Percentiles rank a stretch among this genome's conserved stretches.
These are phyloP conservation scores for Drosophila nannoptera DNA, from an alignment of 1,140 invertebrate genomes.

Conservation along the genomic window DNA sequence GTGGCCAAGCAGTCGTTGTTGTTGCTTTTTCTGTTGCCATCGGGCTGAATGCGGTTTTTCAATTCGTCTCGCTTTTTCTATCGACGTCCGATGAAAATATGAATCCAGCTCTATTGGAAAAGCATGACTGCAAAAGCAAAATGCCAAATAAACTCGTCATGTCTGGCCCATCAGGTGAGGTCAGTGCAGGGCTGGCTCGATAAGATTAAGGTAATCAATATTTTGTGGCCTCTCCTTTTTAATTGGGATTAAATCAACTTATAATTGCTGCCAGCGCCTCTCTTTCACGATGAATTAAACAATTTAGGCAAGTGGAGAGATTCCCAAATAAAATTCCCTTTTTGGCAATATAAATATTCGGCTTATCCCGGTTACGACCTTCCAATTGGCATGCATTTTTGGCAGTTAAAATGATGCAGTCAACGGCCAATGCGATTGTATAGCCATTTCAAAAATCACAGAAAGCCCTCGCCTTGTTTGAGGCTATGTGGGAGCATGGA, in stretches of 20 bases:
- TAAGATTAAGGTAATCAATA: too few species aligned
- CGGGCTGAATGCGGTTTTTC: neutral
- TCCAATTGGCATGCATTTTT: slow-evolving; percentile 12
- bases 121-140: neutral
- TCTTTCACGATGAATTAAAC: too few species aligned
- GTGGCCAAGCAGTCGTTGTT: slow-evolving; percentile 24
- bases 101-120: neutral
- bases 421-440: slow-evolving; percentile 19
- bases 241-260: too few species aligned
- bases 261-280: too few species aligned
- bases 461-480: slow-evolving; percentile 2
- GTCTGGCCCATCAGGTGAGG: too few species aligned
- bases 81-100: neutral
- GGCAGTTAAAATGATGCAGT: slow-evolving; percentile 5
- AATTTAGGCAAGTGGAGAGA: too few species aligned
- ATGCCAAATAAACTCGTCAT: neutral
- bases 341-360: neutral
- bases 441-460: slow-evolving; percentile 28
- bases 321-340: too few species aligned
- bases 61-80: slow-evolving; percentile 15
- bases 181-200: too few species aligned
- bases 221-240: too few species aligned
- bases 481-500: neutral
- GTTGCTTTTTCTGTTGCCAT: neutral
- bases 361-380: neutral